Evolutionary conservation across 2,888 invertebrate species (phyloP).

Genomic region (Tupiocoris notatus): DNA sequence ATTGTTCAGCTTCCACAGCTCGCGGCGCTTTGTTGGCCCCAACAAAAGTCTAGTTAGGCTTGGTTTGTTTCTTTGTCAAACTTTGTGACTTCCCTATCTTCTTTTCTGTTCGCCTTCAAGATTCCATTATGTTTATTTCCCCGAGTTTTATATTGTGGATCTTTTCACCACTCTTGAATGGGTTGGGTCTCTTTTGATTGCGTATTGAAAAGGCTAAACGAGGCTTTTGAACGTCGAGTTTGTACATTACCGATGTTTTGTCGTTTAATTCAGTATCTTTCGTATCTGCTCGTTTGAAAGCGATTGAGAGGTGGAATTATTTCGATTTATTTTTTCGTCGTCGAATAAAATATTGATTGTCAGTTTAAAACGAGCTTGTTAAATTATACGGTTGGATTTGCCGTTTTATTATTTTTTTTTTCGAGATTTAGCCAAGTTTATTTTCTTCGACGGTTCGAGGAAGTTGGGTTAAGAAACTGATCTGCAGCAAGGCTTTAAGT

Average conservation of each 20-base stretch:
- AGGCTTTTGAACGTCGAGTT: slow-evolving; percentile 24
- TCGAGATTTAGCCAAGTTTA: no score
- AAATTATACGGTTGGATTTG: no score
- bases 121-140: slow-evolving; percentile 45
- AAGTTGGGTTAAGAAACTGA: no score
- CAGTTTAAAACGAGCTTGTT: no score
- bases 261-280: neutral
- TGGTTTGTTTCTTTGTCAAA: slow-evolving; percentile 47
- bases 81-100: slow-evolving; percentile 40
- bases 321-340: no score
- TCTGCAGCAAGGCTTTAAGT: no score
- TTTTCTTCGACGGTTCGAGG: no score
- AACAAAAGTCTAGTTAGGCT: slow-evolving; percentile 47
- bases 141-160: slow-evolving; percentile 38
- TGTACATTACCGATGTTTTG: neutral
- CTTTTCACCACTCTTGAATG: slow-evolving; percentile 28
- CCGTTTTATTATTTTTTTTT: no score
- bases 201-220: slow-evolving; percentile 38
- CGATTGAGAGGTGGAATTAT: no score
- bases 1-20: slow-evolving; percentile 32
- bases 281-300: neutral
- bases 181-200: slow-evolving; percentile 32
- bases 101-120: slow-evolving; percentile 38
- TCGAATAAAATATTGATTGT: no score
- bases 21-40: slow-evolving; percentile 39